Evolutionary conservation across 2,797 vertebrate genomes (phyloP).

Genomic region (Sebastes glaucus): DNA sequence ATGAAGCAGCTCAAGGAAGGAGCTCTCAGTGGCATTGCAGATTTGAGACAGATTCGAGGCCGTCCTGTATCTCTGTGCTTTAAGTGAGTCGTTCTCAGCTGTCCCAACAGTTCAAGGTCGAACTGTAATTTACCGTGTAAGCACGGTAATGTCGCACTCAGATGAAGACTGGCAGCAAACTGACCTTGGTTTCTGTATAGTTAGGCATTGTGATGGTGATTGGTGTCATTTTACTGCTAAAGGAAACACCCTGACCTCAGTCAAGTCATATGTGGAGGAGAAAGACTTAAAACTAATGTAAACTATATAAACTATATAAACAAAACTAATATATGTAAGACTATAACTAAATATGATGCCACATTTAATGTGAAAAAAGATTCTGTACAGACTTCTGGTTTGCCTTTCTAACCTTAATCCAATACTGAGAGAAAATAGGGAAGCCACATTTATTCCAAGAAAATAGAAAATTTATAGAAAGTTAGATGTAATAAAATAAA

Average conservation of each 20-base stretch:
- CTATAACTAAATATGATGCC: neutral
- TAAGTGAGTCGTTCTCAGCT: neutral
- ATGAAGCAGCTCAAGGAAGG: slow-evolving; percentile 8
- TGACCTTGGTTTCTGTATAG: slow-evolving; percentile 28
- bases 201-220: neutral
- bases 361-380: neutral
- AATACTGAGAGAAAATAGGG: neutral
- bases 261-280: neutral
- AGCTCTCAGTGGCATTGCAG: neutral
- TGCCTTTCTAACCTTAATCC: neutral
- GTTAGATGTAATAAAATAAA: neutral
- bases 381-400: neutral
- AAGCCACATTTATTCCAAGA: neutral
- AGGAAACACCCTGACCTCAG: neutral
- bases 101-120: slow-evolving; percentile 43
- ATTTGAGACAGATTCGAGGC: neutral
- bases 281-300: neutral
- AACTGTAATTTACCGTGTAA: slow-evolving; percentile 1
- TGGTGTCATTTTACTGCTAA: neutral
- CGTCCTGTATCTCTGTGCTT: neutral
- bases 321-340: neutral
- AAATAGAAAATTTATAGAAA: neutral
- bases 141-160: slow-evolving; percentile 18
- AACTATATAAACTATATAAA: neutral
- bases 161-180: slow-evolving; percentile 24